Evolutionary conservation across 2,888 invertebrate genomes (phyloP), one percentile per base, ranked within the genome.

Genomic region (Sicus ferrugineus): DNA sequence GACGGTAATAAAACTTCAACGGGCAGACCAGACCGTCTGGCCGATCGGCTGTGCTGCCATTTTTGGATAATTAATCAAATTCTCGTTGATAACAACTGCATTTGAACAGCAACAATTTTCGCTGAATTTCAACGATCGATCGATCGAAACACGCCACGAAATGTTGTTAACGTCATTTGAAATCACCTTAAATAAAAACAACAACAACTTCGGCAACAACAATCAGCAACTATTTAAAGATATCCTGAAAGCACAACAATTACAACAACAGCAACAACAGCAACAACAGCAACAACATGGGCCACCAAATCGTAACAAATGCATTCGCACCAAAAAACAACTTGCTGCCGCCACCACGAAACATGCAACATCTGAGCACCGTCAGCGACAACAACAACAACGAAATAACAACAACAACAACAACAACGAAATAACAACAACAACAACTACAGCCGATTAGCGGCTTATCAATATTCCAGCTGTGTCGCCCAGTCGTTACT

Each of bases 401-500:
- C 52, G 56, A n/a, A 19, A 48, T 34, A 66, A 46, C 59, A 67
- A 62, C 38, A 58, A 62, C 67, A 61, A 63, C 42, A 64, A 31
- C 59, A 72, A 21, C 59, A 54, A 26, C 38, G 26, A 68, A 67
- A 67, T 28, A 65, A 46, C 54, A 34, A 42, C 46, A 46, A 16
- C 61, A 68, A 61, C 48, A 38, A 50, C 50, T n/a, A 23, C 31
- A 68, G 70, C 64, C 75, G 77, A 78, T 80, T 78, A 79, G 73
- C 73, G 74, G 73, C 79, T 79, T 81, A 82, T 82, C 79, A 82
- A 81, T 82, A 82, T 82, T 82, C 82, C 76, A 76, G 77, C 75
- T 78, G 80, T 79, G 82, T 78, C 80, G 62, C 71, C 19, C 67
- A 59, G 21, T 46, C 48, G n/a, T 59, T 67, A n/a, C n/a, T n/a